A percentile compares a stretch with the other conserved stretches of the same genome.
phyloP scores from a whole-genome alignment of 1,140 invertebrate species.

The Megathymus violae region DNA sequence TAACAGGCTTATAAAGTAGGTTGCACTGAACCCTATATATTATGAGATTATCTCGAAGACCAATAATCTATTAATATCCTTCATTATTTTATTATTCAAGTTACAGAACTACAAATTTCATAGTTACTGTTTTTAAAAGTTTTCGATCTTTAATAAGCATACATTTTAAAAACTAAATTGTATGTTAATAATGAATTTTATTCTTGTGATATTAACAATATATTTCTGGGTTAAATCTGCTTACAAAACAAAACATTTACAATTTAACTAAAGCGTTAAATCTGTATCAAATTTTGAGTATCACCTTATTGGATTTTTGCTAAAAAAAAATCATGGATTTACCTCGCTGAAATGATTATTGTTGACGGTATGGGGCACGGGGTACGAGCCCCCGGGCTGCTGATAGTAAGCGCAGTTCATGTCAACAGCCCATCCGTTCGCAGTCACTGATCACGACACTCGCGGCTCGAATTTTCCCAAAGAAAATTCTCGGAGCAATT shows the following conservation, averaged over 20 bases:
- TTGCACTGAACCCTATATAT: slow-evolving; percentile 22
- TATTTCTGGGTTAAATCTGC: too few relatives aligned
- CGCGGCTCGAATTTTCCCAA: slow-evolving; percentile 58
- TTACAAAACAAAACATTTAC: too few relatives aligned
- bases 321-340: slow-evolving; percentile 38
- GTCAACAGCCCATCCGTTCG: slow-evolving; percentile 56
- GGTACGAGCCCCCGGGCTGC: slow-evolving; percentile 71
- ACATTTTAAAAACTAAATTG: too few relatives aligned
- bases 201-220: too few relatives aligned
- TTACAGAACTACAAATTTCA: not conserved
- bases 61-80: not conserved
- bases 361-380: slow-evolving; percentile 70
- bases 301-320: too few relatives aligned
- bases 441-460: slow-evolving; percentile 53
- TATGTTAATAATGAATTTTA: too few relatives aligned
- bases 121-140: not conserved
- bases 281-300: too few relatives aligned
- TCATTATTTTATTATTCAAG: not conserved
- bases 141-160: too few relatives aligned
- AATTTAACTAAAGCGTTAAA: too few relatives aligned
- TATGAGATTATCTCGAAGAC: slow-evolving; percentile 13
- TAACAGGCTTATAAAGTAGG: slow-evolving; percentile 19
- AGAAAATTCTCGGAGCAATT: slow-evolving; percentile 71
- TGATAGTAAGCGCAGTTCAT: slow-evolving; percentile 81
- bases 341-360: slow-evolving; percentile 79